Evolutionary conservation across 2,113 vertebrate species (phyloP), one percentile per base, ranked within the genome.

Genomic region (Machaerirhynchus nigripectus): DNA sequence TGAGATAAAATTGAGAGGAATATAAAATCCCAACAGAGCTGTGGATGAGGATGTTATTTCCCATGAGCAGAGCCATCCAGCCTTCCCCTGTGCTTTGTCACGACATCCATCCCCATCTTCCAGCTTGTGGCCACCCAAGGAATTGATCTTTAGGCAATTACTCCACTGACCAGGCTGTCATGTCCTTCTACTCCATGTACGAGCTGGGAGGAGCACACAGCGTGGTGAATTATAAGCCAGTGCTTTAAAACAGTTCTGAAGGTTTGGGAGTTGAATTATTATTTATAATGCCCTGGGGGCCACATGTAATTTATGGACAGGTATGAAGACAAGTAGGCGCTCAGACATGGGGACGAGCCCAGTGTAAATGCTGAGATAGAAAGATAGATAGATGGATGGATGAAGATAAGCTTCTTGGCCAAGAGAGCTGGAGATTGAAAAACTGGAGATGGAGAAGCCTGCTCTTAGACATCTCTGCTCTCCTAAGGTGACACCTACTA

Each of bases 321-420:
- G 92, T 95, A 95, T 95, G 93, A 93, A 96, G 93, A 95, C 96
- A 95, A 95, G 95, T 63, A 93, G 87, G 85, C 71, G 93, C 92
- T 95, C 61, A 97, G 95, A 90, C 90, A 23, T 87, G 84, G 77
- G 89, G 80, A 94, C 70, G 61, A 89, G 93, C 88, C 76, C 28
- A 3, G 56, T 64, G 60, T 46, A 79, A 96, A 94, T 94, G 90
- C 89, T 35, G 31, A 90, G 84, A 81, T 78, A 94, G 86, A 93
- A 75, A 76, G 84, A 19, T 3, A 89, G 95, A 91, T 95, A 90
- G 87, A 93, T 88, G 56, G 75, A 95, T 87, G 78, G 87, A 86
- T 85, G 92, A 78, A 96, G 92, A 97, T 94, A 95, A 90, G 42
- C 70, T 93, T 39, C 42, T 79, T 88, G 65, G 80, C 57, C 77